These are phyloP conservation scores for Melanotaenia nigrans DNA, from an alignment of 2,797 vertebrate genomes.

Conservation along the genomic window DNA sequence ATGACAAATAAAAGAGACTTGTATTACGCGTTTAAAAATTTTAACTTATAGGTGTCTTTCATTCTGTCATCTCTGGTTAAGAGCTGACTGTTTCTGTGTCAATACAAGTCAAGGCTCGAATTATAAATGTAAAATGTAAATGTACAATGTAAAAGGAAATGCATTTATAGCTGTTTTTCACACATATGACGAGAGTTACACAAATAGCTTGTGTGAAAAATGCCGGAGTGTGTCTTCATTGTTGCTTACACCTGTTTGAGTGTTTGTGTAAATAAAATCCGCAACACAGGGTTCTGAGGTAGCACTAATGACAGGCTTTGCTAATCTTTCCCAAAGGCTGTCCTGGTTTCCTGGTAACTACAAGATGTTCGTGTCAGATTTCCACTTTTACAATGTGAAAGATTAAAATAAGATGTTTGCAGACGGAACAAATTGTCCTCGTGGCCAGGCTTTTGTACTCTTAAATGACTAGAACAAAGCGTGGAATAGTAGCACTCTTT, in stretches of 20 bases:
- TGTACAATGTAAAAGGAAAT: not conserved
- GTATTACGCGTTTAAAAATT: not conserved
- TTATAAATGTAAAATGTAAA: slow-evolving; percentile 1
- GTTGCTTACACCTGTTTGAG: slow-evolving; percentile 1
- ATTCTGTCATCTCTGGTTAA: not conserved
- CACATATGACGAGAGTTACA: not conserved
- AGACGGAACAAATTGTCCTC: slow-evolving; percentile 15
- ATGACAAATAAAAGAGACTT: not conserved
- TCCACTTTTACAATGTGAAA: slow-evolving; percentile 48
- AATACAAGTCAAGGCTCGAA: not conserved
- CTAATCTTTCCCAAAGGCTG: slow-evolving; percentile 20
- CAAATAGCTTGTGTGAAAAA: slow-evolving; percentile 1
- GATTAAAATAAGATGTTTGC: slow-evolving; percentile 42
- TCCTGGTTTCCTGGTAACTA: slow-evolving; percentile 46
- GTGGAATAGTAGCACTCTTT: not conserved
- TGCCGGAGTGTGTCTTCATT: slow-evolving; percentile 14
- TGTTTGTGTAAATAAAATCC: slow-evolving; percentile 26
- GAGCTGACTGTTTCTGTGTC: not conserved
- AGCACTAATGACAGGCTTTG: slow-evolving; percentile 20
- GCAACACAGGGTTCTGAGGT: slow-evolving; percentile 2
- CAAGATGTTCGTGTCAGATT: slow-evolving; percentile 57
- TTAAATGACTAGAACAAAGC: not conserved
- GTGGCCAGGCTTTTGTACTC: slow-evolving; percentile 3
- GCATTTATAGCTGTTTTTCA: not conserved
- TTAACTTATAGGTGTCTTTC: not conserved